Base-by-base conservation (phyloP, 2,113 vertebrate genomes). In the Datnioides undecimradiatus region DNA sequence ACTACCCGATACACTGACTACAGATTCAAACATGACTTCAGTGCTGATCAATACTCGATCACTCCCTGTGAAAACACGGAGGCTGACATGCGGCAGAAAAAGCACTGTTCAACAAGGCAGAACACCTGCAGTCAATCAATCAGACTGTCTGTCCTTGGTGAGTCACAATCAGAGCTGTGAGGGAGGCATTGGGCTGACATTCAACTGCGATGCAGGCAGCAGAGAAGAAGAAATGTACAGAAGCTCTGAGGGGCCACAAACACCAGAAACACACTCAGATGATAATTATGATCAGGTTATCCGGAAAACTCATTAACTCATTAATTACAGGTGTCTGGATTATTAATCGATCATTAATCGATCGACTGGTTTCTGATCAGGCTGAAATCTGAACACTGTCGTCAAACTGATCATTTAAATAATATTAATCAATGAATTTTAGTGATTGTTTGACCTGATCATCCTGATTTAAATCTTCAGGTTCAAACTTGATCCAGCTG, bases 141-240 rank as follows among this genome's bases (percentile, higher is more conserved):
- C 60, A 59, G 27, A 65, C 0, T 17, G 33, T n/a, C n/a, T n/a
- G 21, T 59, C 29, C 38, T 62, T 40, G 31, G 34, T 60, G 62
- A 33, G 71, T 68, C 43, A 83, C 73, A 83, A 71, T 77, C 80
- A 66, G 46, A 70, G 71, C 79, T 59, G 55, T 66, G 59, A 65
- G 34, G 52, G 43, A 65, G 73, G 63, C 63, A 14, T 49, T 6
- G 5, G 31, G 63, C 71, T 25, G 19, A 66, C 63, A 75, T 73
- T 64, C 68, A 62, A 58, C 68, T 40, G 29, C 1, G 19, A 62
- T 40, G 0, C 21, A 7, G 8, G 67, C 23, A 14, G 48, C 59
- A 45, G 40, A 41, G 58, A 31, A 19, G 16, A 51, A 45, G 0
- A 69, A n/a, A n/a, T n/a, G 34, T 13, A 3, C 13, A 46, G 71